These are phyloP conservation scores for Scyliorhinus canicula DNA, from an alignment of 2,797 vertebrate genomes.

Conservation along the genomic window DNA sequence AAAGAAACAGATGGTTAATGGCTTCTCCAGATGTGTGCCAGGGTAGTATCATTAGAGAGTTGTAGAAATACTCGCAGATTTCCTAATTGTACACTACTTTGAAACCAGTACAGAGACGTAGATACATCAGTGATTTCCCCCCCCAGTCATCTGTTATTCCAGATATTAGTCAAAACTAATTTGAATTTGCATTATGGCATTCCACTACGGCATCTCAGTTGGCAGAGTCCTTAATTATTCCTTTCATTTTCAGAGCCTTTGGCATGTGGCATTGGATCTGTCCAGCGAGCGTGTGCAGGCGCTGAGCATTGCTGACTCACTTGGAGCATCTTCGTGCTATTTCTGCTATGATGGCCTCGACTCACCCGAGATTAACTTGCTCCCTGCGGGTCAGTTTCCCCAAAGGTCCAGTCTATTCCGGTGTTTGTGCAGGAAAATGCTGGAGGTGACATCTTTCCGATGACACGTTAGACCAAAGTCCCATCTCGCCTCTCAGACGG, in stretches of 20 bases:
- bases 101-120: not conserved
- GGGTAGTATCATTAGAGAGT: not conserved
- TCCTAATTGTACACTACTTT: not conserved
- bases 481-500: not conserved
- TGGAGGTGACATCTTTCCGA: not conserved
- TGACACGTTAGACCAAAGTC: not conserved
- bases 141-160: slow-evolving; percentile 3
- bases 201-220: not conserved
- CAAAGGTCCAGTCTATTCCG: not conserved
- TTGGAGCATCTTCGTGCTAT: not conserved
- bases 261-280: not conserved
- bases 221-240: not conserved
- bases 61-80: not conserved
- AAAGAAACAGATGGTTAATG: not conserved
- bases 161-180: not conserved
- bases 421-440: not conserved
- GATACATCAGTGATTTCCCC: not conserved
- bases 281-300: not conserved
- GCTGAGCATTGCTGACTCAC: not conserved
- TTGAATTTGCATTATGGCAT: not conserved
- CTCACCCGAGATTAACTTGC: not conserved
- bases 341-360: not conserved
- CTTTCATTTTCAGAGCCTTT: not conserved
- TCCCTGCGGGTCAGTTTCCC: not conserved
- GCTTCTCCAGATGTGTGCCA: not conserved